These are phyloP conservation scores for Danaus plexippus DNA, from an alignment of 1,140 invertebrate species.

Conservation along the genomic window DNA sequence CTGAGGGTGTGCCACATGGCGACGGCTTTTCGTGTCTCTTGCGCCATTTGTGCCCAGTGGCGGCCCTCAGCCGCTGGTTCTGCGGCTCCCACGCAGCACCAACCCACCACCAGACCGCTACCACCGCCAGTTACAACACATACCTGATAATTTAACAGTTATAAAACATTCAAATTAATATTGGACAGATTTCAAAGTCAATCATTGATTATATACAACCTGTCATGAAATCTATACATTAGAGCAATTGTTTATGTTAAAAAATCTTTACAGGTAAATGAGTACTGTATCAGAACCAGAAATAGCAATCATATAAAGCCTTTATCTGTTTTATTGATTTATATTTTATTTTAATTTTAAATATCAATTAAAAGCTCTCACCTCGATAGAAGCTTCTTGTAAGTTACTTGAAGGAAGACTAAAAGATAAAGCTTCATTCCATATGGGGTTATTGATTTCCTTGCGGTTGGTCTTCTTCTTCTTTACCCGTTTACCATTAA, in stretches of 20 bases:
- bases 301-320: no score
- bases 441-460: slow-evolving; percentile 90
- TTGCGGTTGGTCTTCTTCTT: slow-evolving; percentile 94
- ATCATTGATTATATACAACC: no score
- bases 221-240: no score
- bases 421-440: slow-evolving; percentile 95
- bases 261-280: no score
- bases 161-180: neutral
- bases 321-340: no score
- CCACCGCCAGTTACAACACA: slow-evolving; percentile 76
- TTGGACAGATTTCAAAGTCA: no score
- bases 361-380: slow-evolving; percentile 33
- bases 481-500: slow-evolving; percentile 89
- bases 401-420: slow-evolving; percentile 82
- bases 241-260: no score
- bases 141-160: slow-evolving; percentile 38
- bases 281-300: no score
- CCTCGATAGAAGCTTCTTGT: slow-evolving; percentile 82
- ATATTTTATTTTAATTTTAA: no score
- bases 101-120: slow-evolving; percentile 79
- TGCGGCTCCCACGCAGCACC: slow-evolving; percentile 79
- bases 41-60: slow-evolving; percentile 87
- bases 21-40: slow-evolving; percentile 84
- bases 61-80: slow-evolving; percentile 75
- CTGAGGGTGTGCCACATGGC: slow-evolving; percentile 88